Evolutionary conservation across 2,113 vertebrate species (phyloP).

Genomic region (Sialia sialis): DNA sequence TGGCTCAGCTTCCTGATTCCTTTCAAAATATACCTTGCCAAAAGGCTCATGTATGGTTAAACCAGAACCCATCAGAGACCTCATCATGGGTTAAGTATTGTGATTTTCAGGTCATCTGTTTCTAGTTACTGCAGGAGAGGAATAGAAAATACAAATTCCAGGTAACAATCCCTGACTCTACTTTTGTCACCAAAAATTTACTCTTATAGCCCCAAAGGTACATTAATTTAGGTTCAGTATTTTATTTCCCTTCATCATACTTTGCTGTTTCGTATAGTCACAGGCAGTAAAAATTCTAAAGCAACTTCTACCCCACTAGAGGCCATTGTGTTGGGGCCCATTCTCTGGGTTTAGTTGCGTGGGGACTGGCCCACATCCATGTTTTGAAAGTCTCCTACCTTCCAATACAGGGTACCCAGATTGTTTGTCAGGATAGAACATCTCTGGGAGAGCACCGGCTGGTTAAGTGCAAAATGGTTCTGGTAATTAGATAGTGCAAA

Average conservation of each 20-base stretch:
- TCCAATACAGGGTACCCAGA: not conserved
- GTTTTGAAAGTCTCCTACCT: not conserved
- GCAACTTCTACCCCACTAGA: not conserved
- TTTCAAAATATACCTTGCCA: conserved; percentile 41
- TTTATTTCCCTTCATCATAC: not conserved
- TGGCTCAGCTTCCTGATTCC: conserved; percentile 25
- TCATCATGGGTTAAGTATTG: not conserved
- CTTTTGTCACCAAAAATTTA: not conserved
- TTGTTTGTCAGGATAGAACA: not conserved
- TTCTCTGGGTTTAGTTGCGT: not conserved
- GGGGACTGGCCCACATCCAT: not conserved
- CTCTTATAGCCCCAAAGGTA: not conserved
- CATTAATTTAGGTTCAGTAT: not conserved
- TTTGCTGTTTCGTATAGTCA: not conserved
- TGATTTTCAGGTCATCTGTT: not conserved
- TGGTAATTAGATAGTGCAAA: not conserved
- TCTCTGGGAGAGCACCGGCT: not conserved
- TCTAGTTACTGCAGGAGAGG: not conserved
- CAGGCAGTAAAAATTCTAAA: not conserved
- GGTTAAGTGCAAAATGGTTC: not conserved
- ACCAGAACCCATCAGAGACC: conserved; percentile 32
- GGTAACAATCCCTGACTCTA: not conserved
- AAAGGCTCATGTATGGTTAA: conserved; percentile 45
- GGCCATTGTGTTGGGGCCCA: not conserved
- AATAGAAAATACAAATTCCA: not conserved